Conservation (phyloP, 1,140 invertebrate species). For the Zelostemma sp. region DNA sequence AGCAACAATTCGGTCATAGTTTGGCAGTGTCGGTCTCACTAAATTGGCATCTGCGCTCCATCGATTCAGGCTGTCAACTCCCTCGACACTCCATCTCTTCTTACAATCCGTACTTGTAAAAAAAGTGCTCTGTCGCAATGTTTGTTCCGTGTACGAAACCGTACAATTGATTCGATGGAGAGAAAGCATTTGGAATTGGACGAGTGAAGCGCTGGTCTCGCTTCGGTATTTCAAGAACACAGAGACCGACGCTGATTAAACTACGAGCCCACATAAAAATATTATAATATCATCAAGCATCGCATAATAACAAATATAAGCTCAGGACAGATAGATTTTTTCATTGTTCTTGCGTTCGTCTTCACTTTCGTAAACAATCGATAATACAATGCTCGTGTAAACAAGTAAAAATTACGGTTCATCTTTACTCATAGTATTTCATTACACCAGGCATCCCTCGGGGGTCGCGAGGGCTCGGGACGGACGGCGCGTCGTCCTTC, state of each 20-base stretch:
- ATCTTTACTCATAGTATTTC: conserved; percentile 40
- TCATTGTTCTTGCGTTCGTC: conserved; percentile 47
- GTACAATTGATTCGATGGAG: neutral
- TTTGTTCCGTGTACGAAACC: too few species aligned
- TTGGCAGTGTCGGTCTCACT: conserved; percentile 57
- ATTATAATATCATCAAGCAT: conserved; percentile 70
- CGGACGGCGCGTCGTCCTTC: conserved; percentile 52
- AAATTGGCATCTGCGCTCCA: conserved; percentile 13
- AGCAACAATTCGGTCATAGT: conserved; percentile 67
- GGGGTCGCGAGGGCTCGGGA: conserved; percentile 40
- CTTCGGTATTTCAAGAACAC: conserved; percentile 9
- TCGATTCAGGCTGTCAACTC: neutral
- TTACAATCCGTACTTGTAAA: too few species aligned
- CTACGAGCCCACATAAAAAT: conserved; percentile 67
- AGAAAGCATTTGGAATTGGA: neutral
- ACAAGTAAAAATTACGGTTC: conserved; percentile 50
- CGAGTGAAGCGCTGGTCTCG: too few species aligned
- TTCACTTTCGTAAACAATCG: conserved; percentile 43
- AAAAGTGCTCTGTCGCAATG: too few species aligned
- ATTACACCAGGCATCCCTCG: conserved; percentile 36
- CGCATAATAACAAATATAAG: conserved; percentile 70
- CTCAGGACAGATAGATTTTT: conserved; percentile 65
- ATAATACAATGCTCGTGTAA: conserved; percentile 42
- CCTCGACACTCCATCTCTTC: neutral
- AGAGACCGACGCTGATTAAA: conserved; percentile 57